Evolutionary conservation across 2,797 vertebrate species (phyloP), one percentile per base, ranked within the genome.

Genomic region (Sandelia bainsii): DNA sequence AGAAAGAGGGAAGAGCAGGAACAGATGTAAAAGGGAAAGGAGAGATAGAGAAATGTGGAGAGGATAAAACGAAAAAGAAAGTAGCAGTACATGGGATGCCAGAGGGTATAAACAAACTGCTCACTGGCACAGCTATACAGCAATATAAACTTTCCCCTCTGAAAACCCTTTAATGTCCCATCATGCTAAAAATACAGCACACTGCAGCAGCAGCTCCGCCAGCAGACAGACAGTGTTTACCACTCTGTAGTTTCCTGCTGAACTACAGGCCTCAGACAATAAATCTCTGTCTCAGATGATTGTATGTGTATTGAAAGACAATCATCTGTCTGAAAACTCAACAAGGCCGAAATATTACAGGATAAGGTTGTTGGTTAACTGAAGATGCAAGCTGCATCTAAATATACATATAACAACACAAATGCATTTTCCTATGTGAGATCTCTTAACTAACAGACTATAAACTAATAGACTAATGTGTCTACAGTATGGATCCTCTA

Each of bases 31-130:
- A 59, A 17, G 34, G 34, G 11, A 51, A 45, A 25, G 22, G 44
- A 53, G 29, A 23, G n/a, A 39, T 13, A 11, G 61, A 64, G 34
- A 58, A n/a, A n/a, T 29, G 32, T 8, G 25, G 20, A 51, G 49
- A 57, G 60, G 69, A 74, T 59, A 16, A 50, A 51, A 45, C 48
- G 40, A 62, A 69, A 54, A 60, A 70, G 52, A 80, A 39, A 54
- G 65, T 11, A 69, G 60, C 73, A 61, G 64, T 48, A 46, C 20
- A 59, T 25, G 69, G 8, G 7, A 70, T 66, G 81, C 77, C 81
- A 83, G 49, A 42, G 71, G 72, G 72, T 75, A 72, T 60, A 84
- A 85, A 87, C 85, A 82, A 83, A 77, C 62, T 39, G 56, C 69
- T 85, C 73, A 34, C 67, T 89, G 85, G 74, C 82, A 87, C 23